Evolutionary conservation across 2,113 vertebrate genomes (phyloP).

Genomic region (Elachura formosa): DNA sequence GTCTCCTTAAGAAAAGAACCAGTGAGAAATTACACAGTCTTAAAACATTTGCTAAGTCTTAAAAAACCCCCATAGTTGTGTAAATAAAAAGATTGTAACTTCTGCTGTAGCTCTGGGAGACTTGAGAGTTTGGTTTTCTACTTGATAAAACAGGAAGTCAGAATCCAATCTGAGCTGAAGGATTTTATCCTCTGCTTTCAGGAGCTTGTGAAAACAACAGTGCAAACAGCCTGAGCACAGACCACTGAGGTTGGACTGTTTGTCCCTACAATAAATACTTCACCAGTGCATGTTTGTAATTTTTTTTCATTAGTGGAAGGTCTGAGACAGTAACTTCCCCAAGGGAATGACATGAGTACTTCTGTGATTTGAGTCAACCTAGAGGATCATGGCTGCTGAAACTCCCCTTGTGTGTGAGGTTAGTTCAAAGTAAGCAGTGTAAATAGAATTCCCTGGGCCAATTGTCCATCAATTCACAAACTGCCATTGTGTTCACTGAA

Average conservation of each 20-base stretch:
- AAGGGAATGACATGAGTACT: background rate
- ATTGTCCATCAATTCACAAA: background rate
- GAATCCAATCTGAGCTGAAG: background rate
- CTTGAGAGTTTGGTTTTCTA: background rate
- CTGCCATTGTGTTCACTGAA: background rate
- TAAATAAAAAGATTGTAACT: background rate
- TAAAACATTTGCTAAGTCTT: constrained; percentile 37
- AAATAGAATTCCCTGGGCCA: background rate
- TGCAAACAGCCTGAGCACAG: background rate
- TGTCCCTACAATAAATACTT: constrained; percentile 16
- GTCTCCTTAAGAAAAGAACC: constrained; percentile 44
- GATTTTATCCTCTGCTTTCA: background rate
- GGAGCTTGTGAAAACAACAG: background rate
- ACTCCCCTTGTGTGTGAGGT: background rate
- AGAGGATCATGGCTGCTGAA: background rate
- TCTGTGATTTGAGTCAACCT: background rate
- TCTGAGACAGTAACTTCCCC: background rate
- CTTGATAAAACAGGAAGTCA: constrained; percentile 14
- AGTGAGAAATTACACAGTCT: background rate
- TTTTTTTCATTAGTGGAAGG: constrained; percentile 1
- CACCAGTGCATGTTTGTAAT: background rate
- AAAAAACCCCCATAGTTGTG: background rate
- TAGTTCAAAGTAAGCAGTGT: background rate
- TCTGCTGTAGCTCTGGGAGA: background rate
- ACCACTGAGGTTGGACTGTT: background rate